A percentile compares a stretch with the other conserved stretches of the same genome.
Conservation (phyloP, 2,113 vertebrate species). For the Irena cyanogastra region DNA sequence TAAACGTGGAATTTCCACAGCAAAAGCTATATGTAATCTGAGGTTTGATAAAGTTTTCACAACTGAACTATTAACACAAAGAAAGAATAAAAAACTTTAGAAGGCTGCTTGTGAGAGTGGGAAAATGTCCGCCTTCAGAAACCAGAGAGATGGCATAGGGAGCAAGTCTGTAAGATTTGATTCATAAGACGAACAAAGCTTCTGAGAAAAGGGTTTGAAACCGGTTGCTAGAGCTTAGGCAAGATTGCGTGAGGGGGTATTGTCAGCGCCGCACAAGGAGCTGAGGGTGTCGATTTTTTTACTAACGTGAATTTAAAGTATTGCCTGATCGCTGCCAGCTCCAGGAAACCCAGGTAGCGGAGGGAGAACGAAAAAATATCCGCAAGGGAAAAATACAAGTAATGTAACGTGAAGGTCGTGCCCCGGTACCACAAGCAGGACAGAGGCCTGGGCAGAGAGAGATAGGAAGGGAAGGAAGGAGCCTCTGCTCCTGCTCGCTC, state of each 20-base stretch:
- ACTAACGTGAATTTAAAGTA: not conserved
- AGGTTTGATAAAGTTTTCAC: not conserved
- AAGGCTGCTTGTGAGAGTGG: not conserved
- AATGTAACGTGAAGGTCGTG: not conserved
- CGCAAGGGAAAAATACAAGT: not conserved
- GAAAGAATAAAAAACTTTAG: not conserved
- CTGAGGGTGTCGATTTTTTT: not conserved
- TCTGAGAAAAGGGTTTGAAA: not conserved
- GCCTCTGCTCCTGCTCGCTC: no score
- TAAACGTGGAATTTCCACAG: not conserved
- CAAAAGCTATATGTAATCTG: not conserved
- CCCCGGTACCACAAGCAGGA: not conserved
- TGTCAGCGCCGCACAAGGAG: not conserved
- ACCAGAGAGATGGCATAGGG: not conserved
- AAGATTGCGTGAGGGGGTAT: not conserved
- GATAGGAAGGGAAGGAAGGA: not conserved
- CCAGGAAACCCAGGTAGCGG: not conserved
- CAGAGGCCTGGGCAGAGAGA: not conserved
- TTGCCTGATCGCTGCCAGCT: not conserved
- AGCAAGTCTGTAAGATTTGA: not conserved
- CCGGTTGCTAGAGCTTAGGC: not conserved
- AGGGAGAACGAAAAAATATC: not conserved
- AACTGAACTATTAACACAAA: not conserved
- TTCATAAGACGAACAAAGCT: not conserved
- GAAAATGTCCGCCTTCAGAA: not conserved